Conservation (phyloP, 2,797 vertebrate species). For the Adrianichthys oophorus region DNA sequence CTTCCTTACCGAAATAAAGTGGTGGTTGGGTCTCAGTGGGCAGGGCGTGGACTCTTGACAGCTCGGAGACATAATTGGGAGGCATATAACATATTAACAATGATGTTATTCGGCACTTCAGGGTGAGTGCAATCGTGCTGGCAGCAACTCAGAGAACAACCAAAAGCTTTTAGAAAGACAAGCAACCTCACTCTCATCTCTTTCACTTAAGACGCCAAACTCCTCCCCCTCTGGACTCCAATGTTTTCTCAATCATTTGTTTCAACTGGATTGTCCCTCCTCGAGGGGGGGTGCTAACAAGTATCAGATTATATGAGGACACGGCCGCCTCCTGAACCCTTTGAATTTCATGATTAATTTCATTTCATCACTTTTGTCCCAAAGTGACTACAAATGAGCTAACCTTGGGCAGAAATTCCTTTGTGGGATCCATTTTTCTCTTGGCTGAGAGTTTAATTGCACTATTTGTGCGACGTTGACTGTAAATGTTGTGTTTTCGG, state of each 20-base stretch:
- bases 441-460: conserved; percentile 10
- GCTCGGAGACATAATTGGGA: conserved; percentile 54
- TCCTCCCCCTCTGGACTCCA: not conserved
- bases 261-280: conserved; percentile 31
- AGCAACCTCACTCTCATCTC: not conserved
- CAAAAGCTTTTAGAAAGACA: conserved; percentile 1
- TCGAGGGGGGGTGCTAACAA: conserved; percentile 17
- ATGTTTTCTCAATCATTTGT: conserved; percentile 36
- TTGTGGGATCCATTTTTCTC: not conserved
- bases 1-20: conserved; percentile 53
- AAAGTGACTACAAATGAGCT: not conserved
- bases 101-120: conserved; percentile 32
- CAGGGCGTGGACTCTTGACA: conserved; percentile 29
- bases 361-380: not conserved
- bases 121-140: conserved; percentile 8
- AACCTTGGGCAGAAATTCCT: conserved; percentile 20
- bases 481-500: not conserved
- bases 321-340: conserved; percentile 31
- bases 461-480: not conserved
- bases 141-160: conserved; percentile 3
- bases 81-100: conserved; percentile 46
- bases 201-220: conserved; percentile 18
- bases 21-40: conserved; percentile 28
- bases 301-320: conserved; percentile 42
- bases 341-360: conserved; percentile 29